These are phyloP conservation scores for Ochlodes sylvanus DNA, from an alignment of 2,888 invertebrate species.

Conservation along the genomic window DNA sequence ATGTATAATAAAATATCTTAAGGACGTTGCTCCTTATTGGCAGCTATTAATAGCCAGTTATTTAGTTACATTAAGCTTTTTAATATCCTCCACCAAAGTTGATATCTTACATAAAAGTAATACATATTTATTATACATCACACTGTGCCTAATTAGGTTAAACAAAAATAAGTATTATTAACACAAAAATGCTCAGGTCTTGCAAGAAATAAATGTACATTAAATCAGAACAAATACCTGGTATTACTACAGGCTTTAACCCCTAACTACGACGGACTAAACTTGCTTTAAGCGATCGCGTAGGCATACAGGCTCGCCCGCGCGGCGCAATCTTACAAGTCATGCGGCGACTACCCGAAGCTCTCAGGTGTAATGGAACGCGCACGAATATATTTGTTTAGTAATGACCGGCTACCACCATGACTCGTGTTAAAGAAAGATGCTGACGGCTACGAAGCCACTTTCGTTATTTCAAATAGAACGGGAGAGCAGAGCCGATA, in stretches of 20 bases:
- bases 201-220: no score
- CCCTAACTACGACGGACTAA: constrained; percentile 42
- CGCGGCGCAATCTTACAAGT: constrained; percentile 50
- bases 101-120: no score
- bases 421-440: constrained; percentile 51
- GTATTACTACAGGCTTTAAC: constrained; percentile 39
- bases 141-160: no score
- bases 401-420: constrained; percentile 50
- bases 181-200: no score
- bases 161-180: no score
- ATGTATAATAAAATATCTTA: background rate
- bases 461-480: constrained; percentile 9
- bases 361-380: constrained; percentile 58
- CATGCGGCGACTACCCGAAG: constrained; percentile 50
- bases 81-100: no score
- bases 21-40: background rate
- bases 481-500: background rate
- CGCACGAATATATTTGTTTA: constrained; percentile 52
- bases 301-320: constrained; percentile 50
- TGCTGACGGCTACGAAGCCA: constrained; percentile 30
- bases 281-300: constrained; percentile 61
- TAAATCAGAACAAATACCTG: constrained; percentile 6
- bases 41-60: no score
- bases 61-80: no score
- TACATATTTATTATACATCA: no score